A percentile compares a stretch with the other conserved stretches of the same genome.
phyloP scores from a whole-genome alignment of 1,140 invertebrate species.

The Trachymyrmex septentrionalis region DNA sequence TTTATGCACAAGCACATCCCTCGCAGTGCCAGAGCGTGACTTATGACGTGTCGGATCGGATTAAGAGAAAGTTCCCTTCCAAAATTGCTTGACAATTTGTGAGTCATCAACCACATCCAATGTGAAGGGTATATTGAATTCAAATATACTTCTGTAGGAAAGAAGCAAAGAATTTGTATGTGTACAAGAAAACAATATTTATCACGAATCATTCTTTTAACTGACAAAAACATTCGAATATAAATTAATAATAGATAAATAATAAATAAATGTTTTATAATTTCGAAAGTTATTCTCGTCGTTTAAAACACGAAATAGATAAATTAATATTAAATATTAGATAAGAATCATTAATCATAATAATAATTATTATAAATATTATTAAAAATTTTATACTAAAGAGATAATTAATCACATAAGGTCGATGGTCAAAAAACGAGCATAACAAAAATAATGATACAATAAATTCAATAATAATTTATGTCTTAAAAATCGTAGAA shows the following conservation, averaged over 20 bases:
- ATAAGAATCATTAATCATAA: too few species aligned
- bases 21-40: conserved; percentile 45
- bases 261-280: not conserved
- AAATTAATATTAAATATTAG: too few species aligned
- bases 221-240: not conserved
- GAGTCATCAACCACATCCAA: conserved; percentile 51
- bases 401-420: too few species aligned
- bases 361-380: not conserved
- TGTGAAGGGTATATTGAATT: not conserved
- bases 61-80: conserved; percentile 61
- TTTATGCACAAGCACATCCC: conserved; percentile 49
- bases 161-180: not conserved
- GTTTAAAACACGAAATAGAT: not conserved
- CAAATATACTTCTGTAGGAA: conserved; percentile 39
- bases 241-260: not conserved
- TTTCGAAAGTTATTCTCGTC: not conserved
- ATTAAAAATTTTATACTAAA: not conserved
- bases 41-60: conserved; percentile 46
- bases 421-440: too few species aligned
- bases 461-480: too few species aligned
- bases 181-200: not conserved
- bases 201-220: not conserved
- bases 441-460: too few species aligned
- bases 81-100: not conserved
- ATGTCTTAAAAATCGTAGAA: too few species aligned